Conservation (phyloP, 2,797 vertebrate species). For the Parambassis ranga region DNA sequence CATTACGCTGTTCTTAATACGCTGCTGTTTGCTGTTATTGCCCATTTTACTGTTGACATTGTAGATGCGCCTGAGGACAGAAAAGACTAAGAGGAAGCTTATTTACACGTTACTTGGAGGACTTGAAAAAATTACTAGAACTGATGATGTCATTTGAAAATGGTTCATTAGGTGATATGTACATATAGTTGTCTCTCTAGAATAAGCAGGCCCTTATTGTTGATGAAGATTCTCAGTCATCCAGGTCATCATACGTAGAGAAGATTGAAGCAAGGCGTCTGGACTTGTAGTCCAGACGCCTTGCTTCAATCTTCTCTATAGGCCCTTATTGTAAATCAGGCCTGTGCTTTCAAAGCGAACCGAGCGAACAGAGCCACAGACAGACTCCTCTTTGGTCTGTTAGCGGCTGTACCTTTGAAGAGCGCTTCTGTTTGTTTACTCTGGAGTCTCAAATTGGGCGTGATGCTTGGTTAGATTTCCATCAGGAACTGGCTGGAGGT, state of each 20-base stretch:
- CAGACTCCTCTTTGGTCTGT: conserved; percentile 14
- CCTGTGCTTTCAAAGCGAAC: background rate
- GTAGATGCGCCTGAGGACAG: background rate
- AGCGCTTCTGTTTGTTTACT: conserved; percentile 66
- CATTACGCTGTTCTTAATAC: background rate
- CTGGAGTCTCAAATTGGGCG: conserved; percentile 55
- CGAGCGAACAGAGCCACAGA: background rate
- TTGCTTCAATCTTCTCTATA: background rate
- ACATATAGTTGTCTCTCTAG: too few species aligned
- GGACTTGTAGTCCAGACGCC: too few species aligned
- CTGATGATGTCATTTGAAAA: too few species aligned
- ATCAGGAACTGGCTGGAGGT: conserved; percentile 66
- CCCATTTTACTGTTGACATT: background rate
- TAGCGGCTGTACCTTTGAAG: conserved; percentile 49
- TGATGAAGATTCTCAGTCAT: too few species aligned
- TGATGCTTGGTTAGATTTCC: conserved; percentile 71
- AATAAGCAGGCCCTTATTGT: too few species aligned
- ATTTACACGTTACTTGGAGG: background rate
- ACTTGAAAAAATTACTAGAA: too few species aligned
- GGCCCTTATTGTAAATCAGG: background rate
- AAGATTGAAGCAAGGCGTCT: too few species aligned
- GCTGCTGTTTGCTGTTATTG: background rate
- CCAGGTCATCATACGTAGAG: too few species aligned
- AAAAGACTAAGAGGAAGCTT: background rate
- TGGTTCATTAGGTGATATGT: too few species aligned